These are phyloP conservation scores for Pollachius pollachius DNA, from an alignment of 2,113 vertebrate species.

Conservation along the genomic window DNA sequence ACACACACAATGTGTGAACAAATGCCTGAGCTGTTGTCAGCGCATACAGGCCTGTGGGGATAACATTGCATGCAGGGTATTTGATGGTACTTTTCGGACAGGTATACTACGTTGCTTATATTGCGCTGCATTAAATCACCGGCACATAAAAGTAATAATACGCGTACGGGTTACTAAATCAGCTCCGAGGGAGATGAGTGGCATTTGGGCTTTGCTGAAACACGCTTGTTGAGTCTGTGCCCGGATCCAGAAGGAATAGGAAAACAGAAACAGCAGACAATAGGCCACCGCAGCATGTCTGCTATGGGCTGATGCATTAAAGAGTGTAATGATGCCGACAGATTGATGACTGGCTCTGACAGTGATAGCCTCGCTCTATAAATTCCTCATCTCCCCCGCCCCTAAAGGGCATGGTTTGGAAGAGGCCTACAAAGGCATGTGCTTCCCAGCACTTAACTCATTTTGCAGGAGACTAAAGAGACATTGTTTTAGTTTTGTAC, in stretches of 20 bases:
- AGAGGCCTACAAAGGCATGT: conserved; percentile 21
- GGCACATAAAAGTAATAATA: too few relatives aligned
- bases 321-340: conserved; percentile 62
- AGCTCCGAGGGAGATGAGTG: too few relatives aligned
- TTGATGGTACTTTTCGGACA: too few relatives aligned
- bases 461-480: conserved; percentile 19
- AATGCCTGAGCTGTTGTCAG: too few relatives aligned
- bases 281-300: conserved; percentile 43
- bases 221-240: neutral
- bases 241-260: neutral
- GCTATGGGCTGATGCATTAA: conserved; percentile 58
- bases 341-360: conserved; percentile 63
- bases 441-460: conserved; percentile 22
- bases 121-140: too few relatives aligned
- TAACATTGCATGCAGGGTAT: too few relatives aligned
- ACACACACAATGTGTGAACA: too few relatives aligned
- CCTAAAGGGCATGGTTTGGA: conserved; percentile 36
- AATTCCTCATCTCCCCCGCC: conserved; percentile 48
- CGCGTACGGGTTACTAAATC: too few relatives aligned
- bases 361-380: conserved; percentile 53
- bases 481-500: conserved; percentile 23
- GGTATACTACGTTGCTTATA: too few relatives aligned
- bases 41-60: too few relatives aligned
- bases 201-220: neutral
- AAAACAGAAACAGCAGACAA: conserved; percentile 34